Base-by-base conservation (phyloP, 2,888 invertebrate genomes). In the Drosophila subquinaria region DNA sequence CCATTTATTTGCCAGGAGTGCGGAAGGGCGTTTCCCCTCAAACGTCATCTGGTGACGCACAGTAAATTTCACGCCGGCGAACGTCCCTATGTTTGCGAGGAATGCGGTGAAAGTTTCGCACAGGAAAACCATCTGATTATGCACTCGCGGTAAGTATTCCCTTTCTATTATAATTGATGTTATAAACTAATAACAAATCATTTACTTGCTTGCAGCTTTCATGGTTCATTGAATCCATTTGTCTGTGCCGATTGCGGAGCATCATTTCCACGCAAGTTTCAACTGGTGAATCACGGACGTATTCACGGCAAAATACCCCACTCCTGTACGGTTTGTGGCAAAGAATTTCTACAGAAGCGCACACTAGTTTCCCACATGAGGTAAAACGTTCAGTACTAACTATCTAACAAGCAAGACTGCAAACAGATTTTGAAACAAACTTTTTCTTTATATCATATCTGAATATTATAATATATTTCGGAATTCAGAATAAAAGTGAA, bases 221-320 rank as follows among this genome's bases (percentile, higher is more conserved):
- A 98, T 93, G 98, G 98, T n/a, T 98, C 98, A 8, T 95, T 98
- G 89, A 97, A 98, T 89, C 98, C 99, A 11, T 99, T 98, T 93
- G 96, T 96, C 81, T 99, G 99, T 93, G 95, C 96, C 60, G 97
- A 97, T 91, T 99, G 99, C 91, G 96, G 97, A 23, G 96, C 95
- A 59, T 96, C 96, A 68, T 97, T 97, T 93, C 96, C 96, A 66
- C 94, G 97, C 73, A 97, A 97, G 94, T 97, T 97, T 93, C 97
- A 97, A 92, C 94, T 97, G 80, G 97, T 97, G 51, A 96, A 97
- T 93, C 97, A 97, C 93, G 96, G 96, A 11, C 94, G 96, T 8
- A 94, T 96, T 73, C 97, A 97, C 92, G 97, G 97, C 30, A 94
- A 96, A 63, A 95, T 96, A 77, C 97, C 97, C 50, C 96, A 96